A percentile compares a stretch with the other conserved stretches of the same genome.
These are phyloP conservation scores for Falco berigora DNA, from an alignment of 2,797 vertebrate species.

Conservation along the genomic window DNA sequence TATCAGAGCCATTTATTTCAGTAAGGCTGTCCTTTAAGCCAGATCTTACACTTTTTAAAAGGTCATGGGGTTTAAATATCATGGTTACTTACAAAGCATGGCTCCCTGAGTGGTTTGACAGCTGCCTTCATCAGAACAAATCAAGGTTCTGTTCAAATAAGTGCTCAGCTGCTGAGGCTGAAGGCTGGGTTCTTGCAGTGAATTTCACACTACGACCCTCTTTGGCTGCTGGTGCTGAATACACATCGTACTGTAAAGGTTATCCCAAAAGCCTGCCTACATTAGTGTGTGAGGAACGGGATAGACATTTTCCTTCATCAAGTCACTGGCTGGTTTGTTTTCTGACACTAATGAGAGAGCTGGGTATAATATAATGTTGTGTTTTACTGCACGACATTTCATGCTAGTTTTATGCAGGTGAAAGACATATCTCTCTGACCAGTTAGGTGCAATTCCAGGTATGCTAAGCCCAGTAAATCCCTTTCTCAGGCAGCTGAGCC, in stretches of 20 bases:
- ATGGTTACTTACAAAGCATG: background rate
- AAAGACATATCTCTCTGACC: background rate
- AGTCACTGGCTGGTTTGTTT: background rate
- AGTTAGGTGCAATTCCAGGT: background rate
- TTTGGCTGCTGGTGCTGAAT: background rate
- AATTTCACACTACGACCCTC: background rate
- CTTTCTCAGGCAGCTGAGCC: background rate
- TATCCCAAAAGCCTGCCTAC: background rate
- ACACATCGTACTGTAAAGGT: background rate
- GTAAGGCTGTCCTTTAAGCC: constrained; percentile 37
- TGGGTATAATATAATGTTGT: background rate
- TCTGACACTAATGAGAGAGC: background rate
- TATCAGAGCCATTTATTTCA: constrained; percentile 45
- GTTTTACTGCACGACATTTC: background rate
- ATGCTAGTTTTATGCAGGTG: background rate
- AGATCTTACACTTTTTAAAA: constrained; percentile 35
- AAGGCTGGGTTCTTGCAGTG: background rate
- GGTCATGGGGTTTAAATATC: constrained; percentile 25
- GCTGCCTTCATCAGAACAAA: background rate
- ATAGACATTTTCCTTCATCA: background rate
- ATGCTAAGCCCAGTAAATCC: background rate
- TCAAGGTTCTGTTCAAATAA: background rate
- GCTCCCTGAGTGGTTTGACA: background rate
- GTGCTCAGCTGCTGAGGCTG: background rate
- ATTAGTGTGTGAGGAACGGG: background rate